phyloP scores from a whole-genome alignment of 2,113 vertebrate genomes.

The Chrysochloris asiatica region DNA sequence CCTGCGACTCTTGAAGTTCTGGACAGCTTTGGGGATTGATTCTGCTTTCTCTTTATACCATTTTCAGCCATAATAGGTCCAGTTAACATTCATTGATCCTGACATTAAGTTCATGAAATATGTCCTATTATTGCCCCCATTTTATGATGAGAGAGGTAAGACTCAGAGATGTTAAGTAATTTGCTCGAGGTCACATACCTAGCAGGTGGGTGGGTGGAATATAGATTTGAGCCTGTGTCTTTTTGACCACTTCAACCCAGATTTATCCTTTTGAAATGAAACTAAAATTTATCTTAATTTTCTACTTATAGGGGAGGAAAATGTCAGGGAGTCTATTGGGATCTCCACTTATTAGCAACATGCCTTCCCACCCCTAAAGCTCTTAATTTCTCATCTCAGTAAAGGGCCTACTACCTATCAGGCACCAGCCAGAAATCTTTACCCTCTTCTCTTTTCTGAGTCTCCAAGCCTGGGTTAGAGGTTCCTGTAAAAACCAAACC shows the following conservation, averaged over 20 bases:
- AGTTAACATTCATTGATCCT: no score
- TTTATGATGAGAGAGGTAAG: background rate
- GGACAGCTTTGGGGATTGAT: background rate
- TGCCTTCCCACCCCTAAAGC: background rate
- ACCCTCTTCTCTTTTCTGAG: background rate
- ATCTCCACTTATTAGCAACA: background rate
- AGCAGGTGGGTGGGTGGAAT: no score
- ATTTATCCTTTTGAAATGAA: background rate
- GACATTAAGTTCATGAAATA: background rate
- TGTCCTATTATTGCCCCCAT: background rate
- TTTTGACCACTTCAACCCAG: background rate
- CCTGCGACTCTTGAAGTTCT: background rate
- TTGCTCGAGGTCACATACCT: no score
- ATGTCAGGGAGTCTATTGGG: background rate
- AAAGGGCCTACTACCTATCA: background rate
- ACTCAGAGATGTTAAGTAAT: background rate
- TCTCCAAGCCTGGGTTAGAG: background rate
- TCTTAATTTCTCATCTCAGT: background rate
- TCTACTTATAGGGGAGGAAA: background rate
- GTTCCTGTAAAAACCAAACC: background rate
- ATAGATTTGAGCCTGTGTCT: background rate
- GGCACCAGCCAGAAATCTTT: background rate
- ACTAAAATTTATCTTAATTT: background rate
- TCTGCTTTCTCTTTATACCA: background rate
- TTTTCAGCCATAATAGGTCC: background rate